Base-by-base conservation (phyloP, 2,888 invertebrate species). In the Mechanitis mazaeus region DNA sequence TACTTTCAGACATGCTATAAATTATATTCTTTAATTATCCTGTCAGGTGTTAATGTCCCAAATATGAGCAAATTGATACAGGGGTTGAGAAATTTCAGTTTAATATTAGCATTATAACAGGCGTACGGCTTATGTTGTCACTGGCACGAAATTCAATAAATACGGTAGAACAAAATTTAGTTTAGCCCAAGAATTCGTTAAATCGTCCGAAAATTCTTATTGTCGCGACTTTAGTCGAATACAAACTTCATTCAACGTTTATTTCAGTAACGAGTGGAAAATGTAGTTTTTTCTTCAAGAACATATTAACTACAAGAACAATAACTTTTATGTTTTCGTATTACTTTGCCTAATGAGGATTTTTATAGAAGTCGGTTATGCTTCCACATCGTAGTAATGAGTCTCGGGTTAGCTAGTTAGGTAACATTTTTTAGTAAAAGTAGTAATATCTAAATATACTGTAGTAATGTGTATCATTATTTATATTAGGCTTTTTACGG, bases 111-210 rank as follows among this genome's bases (percentile, higher is more conserved):
- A 50, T 50, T 31, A 31, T 50, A 50, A 50, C 50, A 63, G 61
- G 64, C 67, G 50, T 50, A 31, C 7, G 50, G 50, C 58, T 65
- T 64, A 59, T 60, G 57, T 58, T 71, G 72, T 73, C 71, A 69
- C 61, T 72, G 70, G 68, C 62, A 64, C 61, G 62, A 69, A 69
- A 69, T 66, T 65, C 64, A 74, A 75, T 74, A 74, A 73, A 68
- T 71, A 70, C 68, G 69, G 75, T 66, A 65, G 55, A 54, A 45
- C 50, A 60, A 54, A 72, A 70, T 71, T 72, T 56, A 69, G 63
- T 56, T 58, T 50, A 62, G 47, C 60, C 60, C 28, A 45, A 61
- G 69, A 73, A 67, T 71, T 68, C 69, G 69, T 67, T 60, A 20
- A 38, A 28, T 42, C 31, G 58, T 50, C 61, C 57, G 56, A 54